Evolutionary conservation across 2,888 invertebrate species (phyloP).

Genomic region (Sclerodermus sp.): DNA sequence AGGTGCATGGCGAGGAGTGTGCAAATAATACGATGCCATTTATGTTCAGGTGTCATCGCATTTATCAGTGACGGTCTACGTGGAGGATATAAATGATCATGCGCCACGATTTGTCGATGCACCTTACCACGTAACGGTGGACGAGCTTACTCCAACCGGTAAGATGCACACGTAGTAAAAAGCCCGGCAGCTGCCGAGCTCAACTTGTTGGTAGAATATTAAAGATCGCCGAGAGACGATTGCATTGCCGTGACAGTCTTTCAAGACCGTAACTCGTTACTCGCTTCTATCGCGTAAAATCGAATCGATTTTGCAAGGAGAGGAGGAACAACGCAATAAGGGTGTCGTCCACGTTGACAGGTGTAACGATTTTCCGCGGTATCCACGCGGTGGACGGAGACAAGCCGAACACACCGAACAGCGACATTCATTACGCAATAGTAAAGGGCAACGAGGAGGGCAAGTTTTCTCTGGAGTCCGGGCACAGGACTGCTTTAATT

Average conservation of each 20-base stretch:
- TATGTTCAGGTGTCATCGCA: conserved; percentile 75
- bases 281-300: too few species aligned
- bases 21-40: too few species aligned
- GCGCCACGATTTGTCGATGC: conserved; percentile 75
- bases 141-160: conserved; percentile 80
- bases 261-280: too few species aligned
- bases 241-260: too few species aligned
- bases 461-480: conserved; percentile 78
- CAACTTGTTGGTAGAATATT: too few species aligned
- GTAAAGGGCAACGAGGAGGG: conserved; percentile 71
- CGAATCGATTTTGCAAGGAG: too few species aligned
- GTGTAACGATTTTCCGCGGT: conserved; percentile 78
- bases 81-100: conserved; percentile 87
- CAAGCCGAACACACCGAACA: conserved; percentile 86
- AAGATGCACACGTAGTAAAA: too few species aligned
- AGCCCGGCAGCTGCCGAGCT: too few species aligned
- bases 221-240: too few species aligned
- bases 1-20: too few species aligned
- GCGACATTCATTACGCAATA: conserved; percentile 81
- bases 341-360: too few species aligned
- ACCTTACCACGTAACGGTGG: conserved; percentile 78
- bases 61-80: conserved; percentile 82
- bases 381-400: conserved; percentile 81
- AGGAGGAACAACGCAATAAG: too few species aligned
- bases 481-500: conserved; percentile 75